Evolutionary conservation across 2,888 invertebrate genomes (phyloP).

Genomic region (Matsumyia berberina): DNA sequence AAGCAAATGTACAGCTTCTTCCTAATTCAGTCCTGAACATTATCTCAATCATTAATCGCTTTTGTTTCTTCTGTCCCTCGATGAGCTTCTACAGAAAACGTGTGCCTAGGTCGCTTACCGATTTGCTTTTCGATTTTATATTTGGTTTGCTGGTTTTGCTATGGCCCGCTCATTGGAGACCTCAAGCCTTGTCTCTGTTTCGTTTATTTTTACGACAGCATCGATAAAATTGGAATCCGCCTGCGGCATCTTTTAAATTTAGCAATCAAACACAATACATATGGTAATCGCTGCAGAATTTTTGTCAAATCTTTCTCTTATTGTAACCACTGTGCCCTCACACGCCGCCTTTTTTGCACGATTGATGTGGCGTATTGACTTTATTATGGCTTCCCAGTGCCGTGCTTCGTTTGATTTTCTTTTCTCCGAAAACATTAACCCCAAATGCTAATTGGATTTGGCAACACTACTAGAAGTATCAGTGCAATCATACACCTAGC

Average conservation of each 20-base stretch:
- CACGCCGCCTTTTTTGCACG: constrained; percentile 23
- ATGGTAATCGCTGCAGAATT: constrained; percentile 24
- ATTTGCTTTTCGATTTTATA: too few species aligned
- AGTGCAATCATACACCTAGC: constrained; percentile 46
- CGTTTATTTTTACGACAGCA: too few species aligned
- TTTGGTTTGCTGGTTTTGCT: too few species aligned
- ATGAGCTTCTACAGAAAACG: too few species aligned
- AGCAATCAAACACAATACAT: constrained; percentile 33
- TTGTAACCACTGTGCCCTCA: background rate
- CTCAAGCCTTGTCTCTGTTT: too few species aligned
- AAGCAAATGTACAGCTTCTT: too few species aligned
- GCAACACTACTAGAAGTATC: constrained; percentile 78
- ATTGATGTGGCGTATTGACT: constrained; percentile 42
- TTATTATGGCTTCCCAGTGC: constrained; percentile 70
- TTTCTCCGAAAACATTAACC: constrained; percentile 81
- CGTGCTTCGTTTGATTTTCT: constrained; percentile 55
- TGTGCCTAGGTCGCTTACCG: too few species aligned
- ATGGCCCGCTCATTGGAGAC: too few species aligned
- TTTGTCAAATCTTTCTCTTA: constrained; percentile 44
- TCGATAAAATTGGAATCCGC: background rate
- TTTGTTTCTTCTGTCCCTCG: too few species aligned
- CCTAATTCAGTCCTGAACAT: too few species aligned
- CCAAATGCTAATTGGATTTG: constrained; percentile 83
- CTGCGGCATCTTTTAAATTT: constrained; percentile 45
- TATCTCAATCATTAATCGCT: too few species aligned